Percentiles rank a stretch among this genome's conserved stretches.
Conservation (phyloP, 1,140 invertebrate species). For the Latrodectus geometricus region DNA sequence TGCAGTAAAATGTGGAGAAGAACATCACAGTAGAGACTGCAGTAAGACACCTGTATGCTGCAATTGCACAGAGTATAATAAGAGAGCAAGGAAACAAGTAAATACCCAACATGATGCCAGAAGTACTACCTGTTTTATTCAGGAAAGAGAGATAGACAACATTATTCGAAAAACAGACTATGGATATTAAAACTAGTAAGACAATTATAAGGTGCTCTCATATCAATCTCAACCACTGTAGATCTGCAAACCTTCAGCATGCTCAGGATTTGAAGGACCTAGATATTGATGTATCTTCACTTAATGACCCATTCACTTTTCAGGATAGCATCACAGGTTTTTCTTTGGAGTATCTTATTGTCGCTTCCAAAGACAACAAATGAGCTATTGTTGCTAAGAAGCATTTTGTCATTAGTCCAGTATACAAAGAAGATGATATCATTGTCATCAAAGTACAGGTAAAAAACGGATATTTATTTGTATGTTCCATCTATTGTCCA, state of each 20-base stretch:
- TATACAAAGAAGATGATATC: not conserved
- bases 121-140: not conserved
- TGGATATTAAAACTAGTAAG: not conserved
- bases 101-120: not conserved
- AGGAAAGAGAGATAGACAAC: not conserved
- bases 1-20: not conserved
- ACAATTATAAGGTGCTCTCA: not conserved
- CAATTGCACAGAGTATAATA: not conserved
- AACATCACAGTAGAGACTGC: not conserved
- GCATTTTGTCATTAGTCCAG: not conserved
- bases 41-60: not conserved
- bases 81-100: not conserved
- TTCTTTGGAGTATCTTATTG: not conserved
- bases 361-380: no score
- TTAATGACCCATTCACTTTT: not conserved
- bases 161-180: not conserved
- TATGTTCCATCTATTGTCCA: not conserved
- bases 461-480: not conserved
- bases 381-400: not conserved
- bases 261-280: not conserved
- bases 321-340: not conserved
- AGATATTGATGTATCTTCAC: not conserved
- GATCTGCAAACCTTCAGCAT: not conserved
- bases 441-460: not conserved
- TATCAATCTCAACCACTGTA: not conserved